Evolutionary conservation across 2,888 invertebrate species (phyloP), one percentile per base, ranked within the genome.

Genomic region (Lithophane socia): DNA sequence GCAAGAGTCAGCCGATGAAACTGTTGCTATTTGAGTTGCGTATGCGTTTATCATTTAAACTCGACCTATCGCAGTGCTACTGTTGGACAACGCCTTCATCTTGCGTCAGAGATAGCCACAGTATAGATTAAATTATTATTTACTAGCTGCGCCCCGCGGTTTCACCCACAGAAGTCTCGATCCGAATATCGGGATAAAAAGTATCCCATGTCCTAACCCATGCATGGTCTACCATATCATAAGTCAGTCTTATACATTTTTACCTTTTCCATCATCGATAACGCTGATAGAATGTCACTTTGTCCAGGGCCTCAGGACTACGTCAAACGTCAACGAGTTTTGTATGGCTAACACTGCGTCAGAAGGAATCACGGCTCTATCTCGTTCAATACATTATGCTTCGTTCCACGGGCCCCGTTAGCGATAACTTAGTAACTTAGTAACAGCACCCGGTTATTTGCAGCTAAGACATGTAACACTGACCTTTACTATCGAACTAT

Each of bases 1-100:
- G 44, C 61, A 82, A 76, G 44, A 63, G 29, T 49, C 67, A 73
- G 80, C 84, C 80, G 84, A 84, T 73, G 65, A 69, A 80, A 84
- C 42, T 56, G 5, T 49, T 60, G 44, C 18, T 68, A 24, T 61
- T 58, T 16, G 18, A 56, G 21, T 56, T 42, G 13, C 12, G 18
- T 24, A 63, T 47, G 47, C 49, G 49, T 49, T 69, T 65, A 72
- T 72, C n/a, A 52, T 52, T 49, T 49, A 49, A 49, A 29, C 52
- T 49, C 67, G 61, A 49, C 42, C 37, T 64, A 74, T 74, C 67
- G 18, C 63, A 29, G 49, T 42, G 16, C n/a, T 49, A 18, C 52
- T 4, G 7, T 1, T 65, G 47, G 73, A 49, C 73, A 74, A 79
- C 82, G 74, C 82, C 73, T 52, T 47, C 58, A 72, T 79, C 60